phyloP scores from a whole-genome alignment of 2,888 invertebrate species.

The Callyntrura guangdongensis region DNA sequence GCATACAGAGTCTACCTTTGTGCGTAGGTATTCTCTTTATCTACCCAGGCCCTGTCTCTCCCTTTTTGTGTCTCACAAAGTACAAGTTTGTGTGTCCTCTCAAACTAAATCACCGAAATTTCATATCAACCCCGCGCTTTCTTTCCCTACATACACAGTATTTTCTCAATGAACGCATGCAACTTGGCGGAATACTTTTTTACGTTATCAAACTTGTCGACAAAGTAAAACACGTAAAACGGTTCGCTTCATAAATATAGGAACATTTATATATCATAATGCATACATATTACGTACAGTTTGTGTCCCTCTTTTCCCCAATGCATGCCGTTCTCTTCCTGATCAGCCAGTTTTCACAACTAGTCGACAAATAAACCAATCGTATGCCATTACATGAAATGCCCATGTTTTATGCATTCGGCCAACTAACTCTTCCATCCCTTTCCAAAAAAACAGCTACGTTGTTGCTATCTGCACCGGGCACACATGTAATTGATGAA shows the following conservation, averaged over 20 bases:
- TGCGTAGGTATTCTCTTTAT: not conserved
- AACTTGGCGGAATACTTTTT: not conserved
- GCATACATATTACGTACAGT: constrained; percentile 58
- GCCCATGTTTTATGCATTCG: constrained; percentile 73
- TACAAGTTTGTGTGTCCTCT: constrained; percentile 52
- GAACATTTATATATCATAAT: constrained; percentile 41
- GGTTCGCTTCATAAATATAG: constrained; percentile 42
- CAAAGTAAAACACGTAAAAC: constrained; percentile 23
- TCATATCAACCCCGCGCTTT: constrained; percentile 14
- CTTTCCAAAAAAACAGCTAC: not conserved
- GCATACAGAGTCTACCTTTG: not conserved
- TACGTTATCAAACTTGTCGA: not conserved
- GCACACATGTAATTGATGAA: constrained; percentile 18
- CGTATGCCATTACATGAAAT: constrained; percentile 62
- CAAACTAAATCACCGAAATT: constrained; percentile 56
- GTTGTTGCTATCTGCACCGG: constrained; percentile 25
- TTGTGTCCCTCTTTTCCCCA: constrained; percentile 11
- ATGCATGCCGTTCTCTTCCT: constrained; percentile 31
- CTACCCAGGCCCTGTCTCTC: not conserved
- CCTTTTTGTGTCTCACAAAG: not conserved
- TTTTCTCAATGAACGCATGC: constrained; percentile 13
- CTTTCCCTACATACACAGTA: not conserved
- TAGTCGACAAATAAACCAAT: constrained; percentile 53
- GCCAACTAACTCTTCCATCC: constrained; percentile 38
- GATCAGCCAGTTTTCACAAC: constrained; percentile 21